Evolutionary conservation across 2,113 vertebrate species (phyloP).

Genomic region (Ceuthmochares aereus): DNA sequence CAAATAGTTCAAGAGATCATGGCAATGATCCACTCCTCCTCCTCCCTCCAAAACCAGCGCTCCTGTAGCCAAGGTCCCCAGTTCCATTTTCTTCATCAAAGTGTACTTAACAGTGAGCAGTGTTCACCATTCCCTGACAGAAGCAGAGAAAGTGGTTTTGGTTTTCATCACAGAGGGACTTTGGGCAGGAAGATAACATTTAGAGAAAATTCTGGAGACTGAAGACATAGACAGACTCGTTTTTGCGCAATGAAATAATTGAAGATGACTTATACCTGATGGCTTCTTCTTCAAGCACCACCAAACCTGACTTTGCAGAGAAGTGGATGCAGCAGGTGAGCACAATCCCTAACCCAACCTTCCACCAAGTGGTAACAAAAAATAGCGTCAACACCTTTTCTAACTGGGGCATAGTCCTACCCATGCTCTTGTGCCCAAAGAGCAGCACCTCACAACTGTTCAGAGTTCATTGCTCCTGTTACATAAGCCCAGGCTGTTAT

Average conservation of each 20-base stretch:
- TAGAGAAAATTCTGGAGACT: neutral
- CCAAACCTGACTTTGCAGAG: neutral
- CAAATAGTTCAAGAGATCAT: neutral
- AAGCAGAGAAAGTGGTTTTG: neutral
- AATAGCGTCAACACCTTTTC: neutral
- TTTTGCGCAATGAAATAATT: neutral
- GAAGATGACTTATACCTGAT: too few relatives aligned
- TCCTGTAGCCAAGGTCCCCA: neutral
- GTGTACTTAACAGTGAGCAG: neutral
- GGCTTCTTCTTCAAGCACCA: neutral
- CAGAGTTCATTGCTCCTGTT: neutral
- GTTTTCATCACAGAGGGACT: neutral
- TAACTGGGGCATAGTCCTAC: neutral
- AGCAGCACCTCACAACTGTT: neutral
- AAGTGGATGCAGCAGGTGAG: neutral
- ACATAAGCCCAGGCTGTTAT: neutral
- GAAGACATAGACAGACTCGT: rapidly evolving
- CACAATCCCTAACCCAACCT: neutral
- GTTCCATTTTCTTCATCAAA: rapidly evolving
- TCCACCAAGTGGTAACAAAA: neutral
- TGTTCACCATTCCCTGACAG: neutral
- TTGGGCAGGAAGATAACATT: neutral
- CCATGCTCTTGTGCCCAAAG: neutral
- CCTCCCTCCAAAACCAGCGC: neutral
- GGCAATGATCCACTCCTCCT: rapidly evolving